Evolutionary conservation across 2,113 vertebrate species (phyloP).

Genomic region (Pterocles burchelli): DNA sequence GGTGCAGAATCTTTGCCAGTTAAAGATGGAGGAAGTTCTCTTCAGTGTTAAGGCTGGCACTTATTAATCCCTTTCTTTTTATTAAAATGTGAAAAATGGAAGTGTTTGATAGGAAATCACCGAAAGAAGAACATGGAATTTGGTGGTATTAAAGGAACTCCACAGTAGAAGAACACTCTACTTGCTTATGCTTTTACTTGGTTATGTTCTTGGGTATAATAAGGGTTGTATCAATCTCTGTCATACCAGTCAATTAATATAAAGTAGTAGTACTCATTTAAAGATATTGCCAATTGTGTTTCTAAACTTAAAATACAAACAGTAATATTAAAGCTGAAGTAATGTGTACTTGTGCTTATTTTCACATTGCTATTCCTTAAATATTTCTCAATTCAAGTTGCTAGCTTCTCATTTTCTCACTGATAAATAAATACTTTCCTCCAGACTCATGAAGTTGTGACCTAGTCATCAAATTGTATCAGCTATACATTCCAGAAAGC

Average conservation of each 20-base stretch:
- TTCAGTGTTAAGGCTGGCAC: background rate
- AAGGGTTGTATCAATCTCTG: background rate
- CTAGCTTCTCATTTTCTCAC: background rate
- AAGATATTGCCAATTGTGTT: background rate
- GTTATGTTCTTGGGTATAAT: rapidly evolving
- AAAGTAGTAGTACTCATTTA: background rate
- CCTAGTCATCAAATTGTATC: background rate
- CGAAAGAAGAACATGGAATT: background rate
- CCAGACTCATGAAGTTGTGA: background rate
- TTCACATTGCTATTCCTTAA: background rate
- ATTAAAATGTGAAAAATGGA: background rate
- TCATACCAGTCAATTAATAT: background rate
- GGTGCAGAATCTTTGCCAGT: background rate
- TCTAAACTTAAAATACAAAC: background rate
- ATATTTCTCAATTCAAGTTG: background rate
- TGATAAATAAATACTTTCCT: background rate
- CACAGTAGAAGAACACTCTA: background rate
- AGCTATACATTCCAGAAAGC: background rate
- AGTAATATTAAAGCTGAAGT: background rate
- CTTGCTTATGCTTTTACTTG: background rate
- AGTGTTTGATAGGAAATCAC: background rate
- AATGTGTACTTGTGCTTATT: background rate
- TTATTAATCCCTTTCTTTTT: background rate
- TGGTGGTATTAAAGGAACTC: background rate
- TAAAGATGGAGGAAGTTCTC: background rate